Evolutionary conservation across 30 jellyfish, hydroid and myxozoan species (phyloP).

Genomic region (Turritopsis dohrnii): DNA sequence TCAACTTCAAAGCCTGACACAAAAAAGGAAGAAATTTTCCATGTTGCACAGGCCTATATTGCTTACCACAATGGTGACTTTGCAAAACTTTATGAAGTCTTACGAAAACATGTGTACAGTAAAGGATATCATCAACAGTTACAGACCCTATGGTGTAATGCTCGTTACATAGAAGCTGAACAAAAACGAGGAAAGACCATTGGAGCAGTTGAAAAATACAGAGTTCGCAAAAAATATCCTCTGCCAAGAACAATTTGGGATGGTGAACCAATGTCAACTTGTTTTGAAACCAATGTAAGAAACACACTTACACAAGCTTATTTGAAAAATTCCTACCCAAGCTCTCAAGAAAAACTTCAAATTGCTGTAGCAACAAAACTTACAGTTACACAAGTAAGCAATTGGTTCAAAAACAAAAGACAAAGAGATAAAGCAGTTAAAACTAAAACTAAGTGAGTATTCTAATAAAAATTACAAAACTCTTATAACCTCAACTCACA

Average conservation of each 20-base stretch:
- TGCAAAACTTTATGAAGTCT: slow-evolving; percentile 53
- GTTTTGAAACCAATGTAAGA: slow-evolving; percentile 74
- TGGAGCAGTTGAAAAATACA: slow-evolving; percentile 90
- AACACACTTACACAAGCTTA: slow-evolving; percentile 44
- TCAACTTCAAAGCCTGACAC: slow-evolving; percentile 46
- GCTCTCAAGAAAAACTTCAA: slow-evolving; percentile 61
- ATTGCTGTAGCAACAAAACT: slow-evolving; percentile 65
- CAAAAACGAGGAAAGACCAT: slow-evolving; percentile 67
- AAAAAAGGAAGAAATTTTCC: slow-evolving; percentile 42
- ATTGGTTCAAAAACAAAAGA: slow-evolving; percentile 90
- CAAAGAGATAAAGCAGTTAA: slow-evolving; percentile 67
- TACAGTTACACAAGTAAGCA: slow-evolving; percentile 90
- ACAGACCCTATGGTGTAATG: slow-evolving; percentile 79
- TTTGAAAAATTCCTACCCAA: slow-evolving; percentile 74
- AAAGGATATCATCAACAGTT: slow-evolving; percentile 62
- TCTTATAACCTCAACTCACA: too few species aligned
- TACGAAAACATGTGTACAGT: slow-evolving; percentile 55
- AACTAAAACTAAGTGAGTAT: background rate
- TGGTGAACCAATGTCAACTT: slow-evolving; percentile 82
- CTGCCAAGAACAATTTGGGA: slow-evolving; percentile 94
- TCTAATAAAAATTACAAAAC: background rate
- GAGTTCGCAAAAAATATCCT: slow-evolving; percentile 85
- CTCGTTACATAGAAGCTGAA: slow-evolving; percentile 89
- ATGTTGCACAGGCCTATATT: slow-evolving; percentile 59
- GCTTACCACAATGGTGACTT: slow-evolving; percentile 52